A percentile compares a stretch with the other conserved stretches of the same genome.
Evolutionary conservation across 1,140 invertebrate genomes (phyloP).

Genomic region (Zaprionus taronus): DNA sequence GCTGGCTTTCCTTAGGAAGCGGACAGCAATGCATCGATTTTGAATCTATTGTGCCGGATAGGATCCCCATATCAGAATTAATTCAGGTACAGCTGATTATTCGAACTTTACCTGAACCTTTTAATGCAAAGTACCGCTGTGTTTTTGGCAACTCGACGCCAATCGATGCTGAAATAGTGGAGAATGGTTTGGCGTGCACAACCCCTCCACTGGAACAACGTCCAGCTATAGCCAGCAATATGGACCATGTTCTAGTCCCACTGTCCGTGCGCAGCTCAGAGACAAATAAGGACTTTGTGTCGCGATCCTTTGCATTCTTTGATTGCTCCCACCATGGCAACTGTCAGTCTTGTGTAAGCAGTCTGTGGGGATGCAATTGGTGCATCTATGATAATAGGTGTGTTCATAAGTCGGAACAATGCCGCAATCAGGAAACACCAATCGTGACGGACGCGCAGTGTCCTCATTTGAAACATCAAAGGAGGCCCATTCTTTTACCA

Average conservation of each 20-base stretch:
- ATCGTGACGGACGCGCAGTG: constrained; percentile 95
- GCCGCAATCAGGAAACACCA: constrained; percentile 89
- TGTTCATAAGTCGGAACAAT: constrained; percentile 93
- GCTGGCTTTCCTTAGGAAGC: constrained; percentile 96
- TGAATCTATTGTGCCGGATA: constrained; percentile 95
- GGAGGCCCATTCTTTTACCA: constrained; percentile 90
- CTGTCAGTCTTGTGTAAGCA: constrained; percentile 93
- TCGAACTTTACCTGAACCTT: constrained; percentile 94
- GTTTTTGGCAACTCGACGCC: constrained; percentile 94
- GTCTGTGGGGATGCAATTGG: constrained; percentile 97
- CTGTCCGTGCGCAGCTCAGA: constrained; percentile 93
- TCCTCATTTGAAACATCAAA: constrained; percentile 90
- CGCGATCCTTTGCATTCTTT: constrained; percentile 96
- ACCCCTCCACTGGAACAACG: constrained; percentile 92
- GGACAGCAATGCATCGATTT: constrained; percentile 98
- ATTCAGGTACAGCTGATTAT: constrained; percentile 94
- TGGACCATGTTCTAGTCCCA: constrained; percentile 95
- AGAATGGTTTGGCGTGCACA: constrained; percentile 92
- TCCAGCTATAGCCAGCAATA: constrained; percentile 91
- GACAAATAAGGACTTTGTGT: constrained; percentile 98
- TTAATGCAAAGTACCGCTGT: constrained; percentile 96
- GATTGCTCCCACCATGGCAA: constrained; percentile 95
- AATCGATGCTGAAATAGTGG: constrained; percentile 93
- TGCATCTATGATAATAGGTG: constrained; percentile 98
- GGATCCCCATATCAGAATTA: constrained; percentile 94